Percentiles rank a stretch among this genome's conserved stretches.
phyloP scores from a whole-genome alignment of 92 coral and sea anemone species.

The Porites lobata region DNA sequence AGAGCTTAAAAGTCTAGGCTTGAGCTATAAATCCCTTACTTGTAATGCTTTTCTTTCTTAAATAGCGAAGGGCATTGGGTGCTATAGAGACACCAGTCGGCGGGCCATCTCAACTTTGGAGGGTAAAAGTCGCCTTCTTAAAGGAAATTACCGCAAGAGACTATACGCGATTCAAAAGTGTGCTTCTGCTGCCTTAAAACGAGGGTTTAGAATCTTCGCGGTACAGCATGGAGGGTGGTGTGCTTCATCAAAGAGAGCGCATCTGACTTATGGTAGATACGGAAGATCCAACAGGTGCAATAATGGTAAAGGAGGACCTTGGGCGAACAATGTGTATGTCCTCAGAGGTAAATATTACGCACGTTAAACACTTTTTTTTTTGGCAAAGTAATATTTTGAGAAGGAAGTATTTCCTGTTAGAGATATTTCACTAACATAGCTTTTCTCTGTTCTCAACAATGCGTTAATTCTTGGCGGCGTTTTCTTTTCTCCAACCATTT shows the following conservation, averaged over 20 bases:
- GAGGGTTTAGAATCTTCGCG: constrained; percentile 57
- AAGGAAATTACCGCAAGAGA: constrained; percentile 37
- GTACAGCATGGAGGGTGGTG: constrained; percentile 72
- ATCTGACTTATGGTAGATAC: constrained; percentile 64
- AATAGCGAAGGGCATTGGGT: constrained; percentile 47
- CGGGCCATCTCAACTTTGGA: constrained; percentile 49
- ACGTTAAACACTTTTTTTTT: neutral
- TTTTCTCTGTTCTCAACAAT: no score
- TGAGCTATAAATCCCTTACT: no score
- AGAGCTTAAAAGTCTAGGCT: neutral
- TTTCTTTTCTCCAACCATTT: no score
- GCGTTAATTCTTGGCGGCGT: no score
- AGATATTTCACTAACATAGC: no score
- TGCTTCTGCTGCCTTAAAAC: constrained; percentile 27
- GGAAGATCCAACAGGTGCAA: constrained; percentile 65
- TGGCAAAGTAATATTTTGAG: neutral
- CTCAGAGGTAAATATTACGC: constrained; percentile 15
- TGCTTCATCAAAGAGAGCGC: constrained; percentile 62
- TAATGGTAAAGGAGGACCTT: constrained; percentile 75
- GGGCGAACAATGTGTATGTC: constrained; percentile 70
- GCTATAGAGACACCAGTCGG: constrained; percentile 45
- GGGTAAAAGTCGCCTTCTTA: constrained; percentile 39
- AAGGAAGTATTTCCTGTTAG: neutral
- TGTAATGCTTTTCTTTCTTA: neutral
- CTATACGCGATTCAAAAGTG: constrained; percentile 47